phyloP scores from a whole-genome alignment of 2,113 vertebrate genomes.

The Diadophis punctatus region DNA sequence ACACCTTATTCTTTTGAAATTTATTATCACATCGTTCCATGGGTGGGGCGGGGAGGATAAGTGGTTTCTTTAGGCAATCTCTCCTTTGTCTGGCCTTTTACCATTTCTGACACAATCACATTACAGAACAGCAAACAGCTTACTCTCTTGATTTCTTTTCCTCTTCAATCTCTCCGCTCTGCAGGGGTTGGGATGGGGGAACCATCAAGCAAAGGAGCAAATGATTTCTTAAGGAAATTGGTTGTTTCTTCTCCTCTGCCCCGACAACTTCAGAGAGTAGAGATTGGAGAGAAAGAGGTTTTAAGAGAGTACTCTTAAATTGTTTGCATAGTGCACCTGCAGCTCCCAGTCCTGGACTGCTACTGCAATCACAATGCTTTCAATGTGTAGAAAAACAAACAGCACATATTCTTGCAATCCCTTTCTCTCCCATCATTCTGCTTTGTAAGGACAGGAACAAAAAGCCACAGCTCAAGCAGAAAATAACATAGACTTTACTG shows the following conservation, averaged over 20 bases:
- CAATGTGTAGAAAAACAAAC: background rate
- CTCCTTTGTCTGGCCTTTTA: background rate
- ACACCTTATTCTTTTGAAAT: background rate
- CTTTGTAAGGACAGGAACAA: background rate
- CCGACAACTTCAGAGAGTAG: background rate
- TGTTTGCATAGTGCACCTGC: background rate
- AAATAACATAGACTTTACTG: background rate
- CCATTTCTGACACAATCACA: background rate
- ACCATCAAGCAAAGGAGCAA: background rate
- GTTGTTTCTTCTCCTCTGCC: background rate
- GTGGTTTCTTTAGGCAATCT: background rate
- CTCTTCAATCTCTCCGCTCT: background rate
- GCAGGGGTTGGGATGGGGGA: background rate
- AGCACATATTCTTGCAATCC: background rate
- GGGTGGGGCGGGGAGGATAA: accelerated
- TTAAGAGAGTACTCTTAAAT: background rate
- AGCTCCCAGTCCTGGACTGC: background rate
- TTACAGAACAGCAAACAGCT: background rate
- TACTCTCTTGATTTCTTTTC: background rate
- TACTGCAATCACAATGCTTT: background rate
- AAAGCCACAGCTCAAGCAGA: background rate
- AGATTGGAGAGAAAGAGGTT: background rate
- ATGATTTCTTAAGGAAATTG: background rate
- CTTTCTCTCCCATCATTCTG: background rate
- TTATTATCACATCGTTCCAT: background rate